A percentile compares a stretch with the other conserved stretches of the same genome.
Evolutionary conservation across 2,888 invertebrate genomes (phyloP).

Genomic region (Ellobium chinense): DNA sequence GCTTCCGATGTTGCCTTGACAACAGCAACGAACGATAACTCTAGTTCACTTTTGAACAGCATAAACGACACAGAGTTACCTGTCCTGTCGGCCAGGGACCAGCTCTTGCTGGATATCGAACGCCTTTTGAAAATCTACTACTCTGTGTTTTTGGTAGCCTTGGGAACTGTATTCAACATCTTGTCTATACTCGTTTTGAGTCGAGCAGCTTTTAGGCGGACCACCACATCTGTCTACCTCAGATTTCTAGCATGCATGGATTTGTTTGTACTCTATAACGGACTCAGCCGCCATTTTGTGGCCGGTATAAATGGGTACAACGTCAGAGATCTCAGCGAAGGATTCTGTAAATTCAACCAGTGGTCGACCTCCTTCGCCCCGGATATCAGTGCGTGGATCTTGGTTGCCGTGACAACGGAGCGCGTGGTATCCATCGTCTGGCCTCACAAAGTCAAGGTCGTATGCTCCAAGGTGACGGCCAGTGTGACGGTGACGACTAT

Average conservation of each 20-base stretch:
- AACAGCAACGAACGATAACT: too few relatives aligned
- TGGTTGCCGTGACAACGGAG: conserved; percentile 47
- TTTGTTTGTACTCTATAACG: conserved; percentile 40
- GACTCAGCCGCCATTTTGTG: conserved; percentile 23
- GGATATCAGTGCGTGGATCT: conserved; percentile 39
- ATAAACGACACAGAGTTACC: too few relatives aligned
- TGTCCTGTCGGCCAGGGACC: too few relatives aligned
- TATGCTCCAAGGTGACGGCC: conserved; percentile 26
- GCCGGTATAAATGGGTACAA: conserved; percentile 19
- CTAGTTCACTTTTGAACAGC: too few relatives aligned
- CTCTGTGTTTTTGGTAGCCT: conserved; percentile 4
- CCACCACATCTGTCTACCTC: conserved; percentile 39
- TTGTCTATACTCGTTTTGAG: conserved; percentile 19
- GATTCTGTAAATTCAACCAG: conserved; percentile 38
- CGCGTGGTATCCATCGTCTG: conserved; percentile 27
- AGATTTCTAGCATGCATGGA: conserved; percentile 45
- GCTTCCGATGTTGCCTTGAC: too few relatives aligned
- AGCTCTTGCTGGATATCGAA: too few relatives aligned
- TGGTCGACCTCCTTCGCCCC: conserved; percentile 25
- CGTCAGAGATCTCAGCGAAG: not conserved
- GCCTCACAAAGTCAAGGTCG: conserved; percentile 34
- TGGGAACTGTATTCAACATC: conserved; percentile 34
- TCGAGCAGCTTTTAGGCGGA: not conserved
- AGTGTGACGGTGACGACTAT: not conserved
- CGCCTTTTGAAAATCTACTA: conserved; percentile 25